Evolutionary conservation across 2,797 vertebrate species (phyloP), one percentile per base, ranked within the genome.

Genomic region (Cryptoprocta ferox): DNA sequence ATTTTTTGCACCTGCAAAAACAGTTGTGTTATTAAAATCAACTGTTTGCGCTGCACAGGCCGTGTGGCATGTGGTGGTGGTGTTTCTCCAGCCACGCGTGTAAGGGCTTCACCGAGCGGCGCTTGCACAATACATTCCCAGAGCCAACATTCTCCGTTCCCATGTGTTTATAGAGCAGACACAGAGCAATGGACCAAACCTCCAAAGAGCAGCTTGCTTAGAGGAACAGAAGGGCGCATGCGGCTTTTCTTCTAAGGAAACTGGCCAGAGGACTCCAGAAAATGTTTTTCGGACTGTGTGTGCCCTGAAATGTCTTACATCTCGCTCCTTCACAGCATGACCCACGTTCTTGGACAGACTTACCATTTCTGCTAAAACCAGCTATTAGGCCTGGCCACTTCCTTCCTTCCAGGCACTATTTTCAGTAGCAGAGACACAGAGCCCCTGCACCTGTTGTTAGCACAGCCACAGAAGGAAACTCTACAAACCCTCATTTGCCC

Each of bases 401-500:
- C 98, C 98, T 99, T 98, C 97, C 98, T 98, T 91, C 76, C 48
- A 79, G 75, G 26, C 75, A 10, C 95, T 97, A 79, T 98, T 98
- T 98, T 98, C 88, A 90, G 96, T 81, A 90, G 37, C 82, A 97
- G 95, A 97, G 91, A 94, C 94, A 75, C 94, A 97, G 92, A 75
- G 94, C 80, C 26, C 39, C 94, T 71, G 93, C 98, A 98, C 98
- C 98, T 98, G 98, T 71, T 94, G 89, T 96, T 95, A 84, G 68
- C 73, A 30, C 39, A 89, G 61, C 82, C 6, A 0, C 63, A 63
- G 94, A 48, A 90, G 95, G 92, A 98, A 97, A 73, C 87, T 50
- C 96, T 94, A n/a, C 3, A n/a, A 66, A 68, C 35, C 24, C 63
- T 89, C 45, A 9, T 66, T 78, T 56, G 61, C 85, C 71, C 26